Conservation (phyloP, 64 coral and sea anemone species). For the Hydrozoanthus tunicans region DNA sequence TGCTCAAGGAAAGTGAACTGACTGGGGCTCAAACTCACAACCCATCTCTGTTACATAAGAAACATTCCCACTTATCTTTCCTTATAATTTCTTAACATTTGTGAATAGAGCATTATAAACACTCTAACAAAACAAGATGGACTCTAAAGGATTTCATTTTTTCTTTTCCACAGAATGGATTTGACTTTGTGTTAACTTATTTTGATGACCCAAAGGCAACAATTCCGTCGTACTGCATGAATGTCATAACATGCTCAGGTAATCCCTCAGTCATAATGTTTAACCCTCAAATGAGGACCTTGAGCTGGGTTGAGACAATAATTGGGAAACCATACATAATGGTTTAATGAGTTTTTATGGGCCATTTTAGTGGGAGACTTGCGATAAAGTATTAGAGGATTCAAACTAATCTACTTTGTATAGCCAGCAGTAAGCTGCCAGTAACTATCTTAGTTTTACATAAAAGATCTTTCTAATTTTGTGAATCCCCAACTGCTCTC, state of each 20-base stretch:
- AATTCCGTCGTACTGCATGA: constrained; percentile 88
- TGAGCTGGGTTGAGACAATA: neutral
- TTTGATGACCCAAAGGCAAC: constrained; percentile 91
- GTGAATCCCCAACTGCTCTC: neutral
- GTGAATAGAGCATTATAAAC: too few relatives aligned
- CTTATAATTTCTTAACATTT: too few relatives aligned
- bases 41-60: too few relatives aligned
- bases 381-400: too few relatives aligned
- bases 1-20: too few relatives aligned
- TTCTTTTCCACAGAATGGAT: constrained; percentile 66
- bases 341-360: too few relatives aligned
- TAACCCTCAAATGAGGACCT: neutral
- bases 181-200: constrained; percentile 92
- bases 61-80: too few relatives aligned
- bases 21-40: too few relatives aligned
- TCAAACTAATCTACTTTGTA: too few relatives aligned
- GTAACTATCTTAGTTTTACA: neutral
- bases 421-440: too few relatives aligned
- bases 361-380: too few relatives aligned
- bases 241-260: constrained; percentile 84
- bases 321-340: neutral
- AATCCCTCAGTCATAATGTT: neutral
- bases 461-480: neutral
- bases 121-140: too few relatives aligned
- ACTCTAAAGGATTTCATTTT: neutral